Evolutionary conservation across 2,113 vertebrate species (phyloP), one percentile per base, ranked within the genome.

Genomic region (Camarhynchus parvulus): DNA sequence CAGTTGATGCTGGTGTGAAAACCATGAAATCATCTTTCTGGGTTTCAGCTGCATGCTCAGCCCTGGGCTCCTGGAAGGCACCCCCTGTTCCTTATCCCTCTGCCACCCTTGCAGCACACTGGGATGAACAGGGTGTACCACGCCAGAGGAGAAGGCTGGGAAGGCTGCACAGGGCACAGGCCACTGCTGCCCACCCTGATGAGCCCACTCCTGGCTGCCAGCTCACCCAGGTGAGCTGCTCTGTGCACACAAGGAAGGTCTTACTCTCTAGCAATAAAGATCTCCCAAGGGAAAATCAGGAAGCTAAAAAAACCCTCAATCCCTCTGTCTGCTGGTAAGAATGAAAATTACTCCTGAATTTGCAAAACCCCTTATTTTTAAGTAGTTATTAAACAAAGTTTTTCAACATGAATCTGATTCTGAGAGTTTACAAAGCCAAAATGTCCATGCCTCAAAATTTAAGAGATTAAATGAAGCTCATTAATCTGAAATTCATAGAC

Each of bases 311-410:
- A 56, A 6, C 0, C 22, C n/a, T 42, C n/a, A 62, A 59, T 22
- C 9, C 15, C 33, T 67, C 42, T 79, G 61, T 55, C 91, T 86
- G 72, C 37, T 74, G 23, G 28, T 52, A 85, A 83, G 67, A 73
- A 79, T 31, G 41, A 76, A 82, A 83, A 33, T 11, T 4, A 61
- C 46, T 83, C 44, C 59, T 15, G 37, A 83, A n/a, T 61, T 52
- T 50, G 59, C 41, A 77, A 76, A 84, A 25, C 86, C 35, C 0
- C 4, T 35, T 41, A 23, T 42, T 75, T 93, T 83, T 31, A 77
- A 64, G 50, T 50, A 83, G 37, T 55, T 77, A 83, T 50, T 86
- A 88, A 90, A 83, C 27, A 53, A 89, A 77, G 50, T 25, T 76
- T 64, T 74, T 88, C 17, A 47, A 77, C 47, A 27, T 73, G 35